Percentiles rank a stretch among this genome's conserved stretches.
phyloP scores from a whole-genome alignment of 2,113 vertebrate genomes.

The Psittacara wagleri region DNA sequence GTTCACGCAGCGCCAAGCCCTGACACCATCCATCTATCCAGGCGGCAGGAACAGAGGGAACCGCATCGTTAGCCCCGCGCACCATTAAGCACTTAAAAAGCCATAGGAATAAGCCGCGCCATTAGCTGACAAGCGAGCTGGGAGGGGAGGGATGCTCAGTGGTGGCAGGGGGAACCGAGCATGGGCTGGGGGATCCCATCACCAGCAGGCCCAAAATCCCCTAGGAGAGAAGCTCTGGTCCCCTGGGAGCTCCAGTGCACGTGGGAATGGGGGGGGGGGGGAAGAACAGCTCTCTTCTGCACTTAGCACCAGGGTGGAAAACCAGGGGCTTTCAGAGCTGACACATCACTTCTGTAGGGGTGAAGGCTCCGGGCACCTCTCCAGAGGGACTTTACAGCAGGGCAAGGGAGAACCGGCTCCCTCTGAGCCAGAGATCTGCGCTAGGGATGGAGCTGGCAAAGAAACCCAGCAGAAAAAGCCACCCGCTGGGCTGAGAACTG shows the following conservation, averaged over 20 bases:
- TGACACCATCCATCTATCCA: neutral
- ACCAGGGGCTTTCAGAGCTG: constrained; percentile 44
- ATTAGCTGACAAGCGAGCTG: constrained; percentile 42
- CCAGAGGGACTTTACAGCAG: neutral
- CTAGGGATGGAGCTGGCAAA: neutral
- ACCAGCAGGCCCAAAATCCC: neutral
- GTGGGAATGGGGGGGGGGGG: rapidly evolving
- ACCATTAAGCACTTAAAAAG: constrained; percentile 67
- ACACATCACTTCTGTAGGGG: neutral
- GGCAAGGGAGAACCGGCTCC: neutral
- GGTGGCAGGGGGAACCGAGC: rapidly evolving
- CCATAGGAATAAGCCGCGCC: constrained; percentile 53
- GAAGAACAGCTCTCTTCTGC: neutral
- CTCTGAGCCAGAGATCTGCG: neutral
- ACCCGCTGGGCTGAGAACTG: neutral
- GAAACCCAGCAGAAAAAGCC: neutral
- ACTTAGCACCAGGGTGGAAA: neutral
- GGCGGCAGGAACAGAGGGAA: constrained; percentile 4
- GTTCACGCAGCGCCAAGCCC: neutral
- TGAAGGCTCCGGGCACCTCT: neutral
- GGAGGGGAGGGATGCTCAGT: neutral
- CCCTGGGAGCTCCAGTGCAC: rapidly evolving
- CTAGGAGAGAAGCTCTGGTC: neutral
- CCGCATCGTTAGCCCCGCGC: constrained; percentile 36
- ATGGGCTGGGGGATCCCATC: rapidly evolving